Evolutionary conservation across 1,140 invertebrate genomes (phyloP).

Genomic region (Caenorhabditis brenneri): DNA sequence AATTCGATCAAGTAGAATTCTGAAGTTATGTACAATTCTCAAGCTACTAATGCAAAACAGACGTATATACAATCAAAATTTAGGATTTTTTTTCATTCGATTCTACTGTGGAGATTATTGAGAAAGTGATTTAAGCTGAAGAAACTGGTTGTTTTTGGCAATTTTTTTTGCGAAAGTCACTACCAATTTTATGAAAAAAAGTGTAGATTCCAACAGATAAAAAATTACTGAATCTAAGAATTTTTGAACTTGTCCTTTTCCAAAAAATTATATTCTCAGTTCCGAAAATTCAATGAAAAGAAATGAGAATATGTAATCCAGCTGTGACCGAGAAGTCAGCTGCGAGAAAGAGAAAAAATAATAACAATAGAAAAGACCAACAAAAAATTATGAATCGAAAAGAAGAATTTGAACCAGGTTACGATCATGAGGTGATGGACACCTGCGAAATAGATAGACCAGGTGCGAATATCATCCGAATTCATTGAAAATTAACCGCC

Average conservation of each 20-base stretch:
- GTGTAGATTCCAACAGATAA: too few species aligned
- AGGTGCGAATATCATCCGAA: conserved; percentile 4
- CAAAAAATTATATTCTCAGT: neutral
- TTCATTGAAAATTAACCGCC: conserved; percentile 3
- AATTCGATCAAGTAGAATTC: too few species aligned
- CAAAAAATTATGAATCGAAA: too few species aligned
- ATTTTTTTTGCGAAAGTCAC: too few species aligned
- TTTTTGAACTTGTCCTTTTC: neutral
- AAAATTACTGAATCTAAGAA: neutral
- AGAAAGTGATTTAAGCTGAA: too few species aligned
- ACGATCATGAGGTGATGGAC: neutral
- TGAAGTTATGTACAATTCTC: too few species aligned
- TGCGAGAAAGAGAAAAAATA: neutral
- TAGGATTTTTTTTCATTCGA: too few species aligned
- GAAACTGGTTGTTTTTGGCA: too few species aligned
- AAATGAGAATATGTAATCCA: conserved; percentile 7
- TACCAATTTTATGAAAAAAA: too few species aligned
- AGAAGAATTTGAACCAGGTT: neutral
- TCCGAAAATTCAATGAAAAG: neutral
- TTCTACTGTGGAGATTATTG: too few species aligned
- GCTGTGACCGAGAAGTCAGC: conserved; percentile 11
- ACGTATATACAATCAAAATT: too few species aligned
- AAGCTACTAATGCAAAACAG: too few species aligned
- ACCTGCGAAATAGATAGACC: neutral
- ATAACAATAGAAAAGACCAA: neutral